Evolutionary conservation across 2,113 vertebrate species (phyloP).

Genomic region (Archocentrus centrarchus): DNA sequence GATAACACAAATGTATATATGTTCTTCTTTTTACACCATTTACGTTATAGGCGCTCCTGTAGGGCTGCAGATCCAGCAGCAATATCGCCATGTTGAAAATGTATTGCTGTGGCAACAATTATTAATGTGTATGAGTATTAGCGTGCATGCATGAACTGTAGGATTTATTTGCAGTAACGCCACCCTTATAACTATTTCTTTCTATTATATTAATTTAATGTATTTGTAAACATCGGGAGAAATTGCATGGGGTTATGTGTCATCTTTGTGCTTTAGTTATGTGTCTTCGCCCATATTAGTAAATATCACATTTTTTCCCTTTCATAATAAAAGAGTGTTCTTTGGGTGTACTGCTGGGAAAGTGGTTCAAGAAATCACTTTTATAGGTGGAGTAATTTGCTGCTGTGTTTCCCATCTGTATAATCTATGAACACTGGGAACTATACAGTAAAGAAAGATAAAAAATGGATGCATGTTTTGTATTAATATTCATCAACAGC

Average conservation of each 20-base stretch:
- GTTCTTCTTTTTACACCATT: neutral
- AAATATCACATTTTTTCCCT: too few species aligned
- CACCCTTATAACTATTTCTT: neutral
- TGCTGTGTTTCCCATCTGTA: neutral
- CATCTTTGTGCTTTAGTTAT: too few species aligned
- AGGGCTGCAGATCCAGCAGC: neutral
- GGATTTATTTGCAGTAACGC: conserved; percentile 10
- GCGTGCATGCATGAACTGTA: neutral
- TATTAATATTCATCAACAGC: neutral
- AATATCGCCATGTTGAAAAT: neutral
- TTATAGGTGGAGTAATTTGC: neutral
- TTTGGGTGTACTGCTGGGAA: neutral
- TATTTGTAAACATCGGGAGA: conserved; percentile 4
- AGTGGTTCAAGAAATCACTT: neutral
- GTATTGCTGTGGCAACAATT: conserved; percentile 10
- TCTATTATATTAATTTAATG: conserved; percentile 33
- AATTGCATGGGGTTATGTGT: neutral
- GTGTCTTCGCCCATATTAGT: too few species aligned
- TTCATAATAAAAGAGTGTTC: neutral
- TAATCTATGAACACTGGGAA: neutral
- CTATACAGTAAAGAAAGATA: neutral
- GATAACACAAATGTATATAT: neutral
- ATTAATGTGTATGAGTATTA: too few species aligned
- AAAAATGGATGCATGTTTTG: neutral
- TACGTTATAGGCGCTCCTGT: neutral